phyloP scores from a whole-genome alignment of 35 echinoderm and acorn worm species.

The Amphiura filiformis region DNA sequence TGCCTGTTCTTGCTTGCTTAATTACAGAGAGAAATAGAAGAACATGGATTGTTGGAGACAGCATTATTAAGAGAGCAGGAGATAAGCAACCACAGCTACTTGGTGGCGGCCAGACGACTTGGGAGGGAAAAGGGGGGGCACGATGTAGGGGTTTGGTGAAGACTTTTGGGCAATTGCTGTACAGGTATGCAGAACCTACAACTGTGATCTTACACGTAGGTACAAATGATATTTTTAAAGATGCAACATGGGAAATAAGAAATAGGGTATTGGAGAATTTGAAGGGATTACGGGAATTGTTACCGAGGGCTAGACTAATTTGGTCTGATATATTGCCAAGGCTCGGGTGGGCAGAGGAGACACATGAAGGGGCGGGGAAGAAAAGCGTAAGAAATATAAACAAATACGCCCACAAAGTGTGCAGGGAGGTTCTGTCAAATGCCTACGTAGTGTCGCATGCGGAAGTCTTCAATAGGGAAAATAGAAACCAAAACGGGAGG shows the following conservation, averaged over 20 bases:
- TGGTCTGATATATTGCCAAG: not conserved
- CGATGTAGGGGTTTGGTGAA: too few relatives aligned
- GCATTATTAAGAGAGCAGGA: too few relatives aligned
- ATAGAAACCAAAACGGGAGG: too few relatives aligned
- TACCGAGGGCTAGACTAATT: not conserved
- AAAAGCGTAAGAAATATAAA: not conserved
- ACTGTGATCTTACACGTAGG: not conserved
- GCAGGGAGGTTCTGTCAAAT: not conserved
- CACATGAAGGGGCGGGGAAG: not conserved
- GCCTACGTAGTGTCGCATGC: not conserved
- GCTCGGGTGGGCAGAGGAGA: not conserved
- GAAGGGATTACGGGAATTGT: not conserved
- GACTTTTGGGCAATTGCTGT: not conserved
- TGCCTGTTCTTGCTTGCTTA: too few relatives aligned
- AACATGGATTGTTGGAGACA: too few relatives aligned
- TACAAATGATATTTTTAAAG: not conserved
- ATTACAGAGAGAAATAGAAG: too few relatives aligned
- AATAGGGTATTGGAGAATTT: not conserved
- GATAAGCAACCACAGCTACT: too few relatives aligned
- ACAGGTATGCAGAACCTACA: not conserved
- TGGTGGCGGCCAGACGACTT: too few relatives aligned
- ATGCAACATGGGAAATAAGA: not conserved
- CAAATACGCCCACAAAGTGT: not conserved
- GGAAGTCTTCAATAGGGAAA: too few relatives aligned
- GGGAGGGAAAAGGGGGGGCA: too few relatives aligned